phyloP scores from a whole-genome alignment of 2,888 invertebrate genomes.

The Pammene aurita region DNA sequence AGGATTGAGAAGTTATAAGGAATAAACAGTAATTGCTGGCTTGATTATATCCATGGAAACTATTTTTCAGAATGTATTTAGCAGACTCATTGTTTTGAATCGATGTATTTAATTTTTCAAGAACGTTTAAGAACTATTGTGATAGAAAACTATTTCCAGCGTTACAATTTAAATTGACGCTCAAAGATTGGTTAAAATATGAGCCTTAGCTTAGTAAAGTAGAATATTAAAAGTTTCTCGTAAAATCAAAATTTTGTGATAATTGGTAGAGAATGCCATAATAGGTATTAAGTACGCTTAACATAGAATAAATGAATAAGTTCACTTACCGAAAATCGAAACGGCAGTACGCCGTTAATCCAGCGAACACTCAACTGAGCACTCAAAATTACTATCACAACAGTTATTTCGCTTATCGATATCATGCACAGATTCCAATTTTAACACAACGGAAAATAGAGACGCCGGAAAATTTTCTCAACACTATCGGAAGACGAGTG shows the following conservation, averaged over 20 bases:
- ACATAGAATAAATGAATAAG: too few species aligned
- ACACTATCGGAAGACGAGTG: slow-evolving; percentile 46
- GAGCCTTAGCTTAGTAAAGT: too few species aligned
- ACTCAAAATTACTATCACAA: slow-evolving; percentile 25
- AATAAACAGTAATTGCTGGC: too few species aligned
- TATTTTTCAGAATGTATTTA: neutral
- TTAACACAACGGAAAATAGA: slow-evolving; percentile 35
- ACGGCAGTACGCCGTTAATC: slow-evolving; percentile 3
- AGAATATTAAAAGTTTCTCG: too few species aligned
- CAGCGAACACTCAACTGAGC: slow-evolving; percentile 10
- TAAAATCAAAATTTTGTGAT: too few species aligned
- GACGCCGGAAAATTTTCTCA: slow-evolving; percentile 31
- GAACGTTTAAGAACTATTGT: neutral
- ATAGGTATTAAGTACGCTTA: too few species aligned
- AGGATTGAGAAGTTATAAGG: neutral
- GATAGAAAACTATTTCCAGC: too few species aligned
- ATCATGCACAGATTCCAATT: slow-evolving; percentile 33
- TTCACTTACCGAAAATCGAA: slow-evolving; percentile 27
- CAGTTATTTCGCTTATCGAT: slow-evolving; percentile 26
- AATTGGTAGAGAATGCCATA: too few species aligned
- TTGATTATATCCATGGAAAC: too few species aligned
- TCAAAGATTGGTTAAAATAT: too few species aligned
- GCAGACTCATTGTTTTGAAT: too few species aligned
- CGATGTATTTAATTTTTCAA: neutral
- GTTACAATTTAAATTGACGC: too few species aligned